phyloP scores from a whole-genome alignment of 2,888 invertebrate genomes.

The Anorthoa munda region DNA sequence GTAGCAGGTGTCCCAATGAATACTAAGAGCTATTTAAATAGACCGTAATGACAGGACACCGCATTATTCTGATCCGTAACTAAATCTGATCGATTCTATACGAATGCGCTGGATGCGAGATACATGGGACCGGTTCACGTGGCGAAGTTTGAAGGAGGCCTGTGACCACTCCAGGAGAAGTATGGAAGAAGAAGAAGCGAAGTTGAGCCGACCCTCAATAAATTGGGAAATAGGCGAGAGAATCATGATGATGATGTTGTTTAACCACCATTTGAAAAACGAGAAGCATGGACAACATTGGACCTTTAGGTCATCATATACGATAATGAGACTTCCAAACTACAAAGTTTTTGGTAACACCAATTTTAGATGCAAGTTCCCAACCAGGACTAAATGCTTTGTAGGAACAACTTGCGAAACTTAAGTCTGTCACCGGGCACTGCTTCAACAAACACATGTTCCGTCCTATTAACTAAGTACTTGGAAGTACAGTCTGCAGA shows the following conservation, averaged over 20 bases:
- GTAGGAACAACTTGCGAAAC: slow-evolving; percentile 9
- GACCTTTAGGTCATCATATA: neutral
- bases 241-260: no score
- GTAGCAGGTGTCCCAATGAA: neutral
- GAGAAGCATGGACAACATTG: neutral
- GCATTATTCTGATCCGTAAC: no score
- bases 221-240: no score
- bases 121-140: no score
- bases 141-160: no score
- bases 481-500: neutral
- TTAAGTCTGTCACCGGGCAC: slow-evolving; percentile 1
- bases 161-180: no score
- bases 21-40: neutral
- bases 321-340: neutral
- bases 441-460: neutral
- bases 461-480: neutral
- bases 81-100: no score
- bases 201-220: no score
- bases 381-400: slow-evolving; percentile 15
- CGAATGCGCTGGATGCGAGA: no score
- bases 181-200: no score
- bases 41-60: neutral
- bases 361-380: slow-evolving; percentile 5
- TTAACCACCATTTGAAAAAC: no score
- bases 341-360: slow-evolving; percentile 4